Percentiles rank a stretch among this genome's conserved stretches.
Evolutionary conservation across 2,888 invertebrate genomes (phyloP).

Genomic region (Spisula solida): DNA sequence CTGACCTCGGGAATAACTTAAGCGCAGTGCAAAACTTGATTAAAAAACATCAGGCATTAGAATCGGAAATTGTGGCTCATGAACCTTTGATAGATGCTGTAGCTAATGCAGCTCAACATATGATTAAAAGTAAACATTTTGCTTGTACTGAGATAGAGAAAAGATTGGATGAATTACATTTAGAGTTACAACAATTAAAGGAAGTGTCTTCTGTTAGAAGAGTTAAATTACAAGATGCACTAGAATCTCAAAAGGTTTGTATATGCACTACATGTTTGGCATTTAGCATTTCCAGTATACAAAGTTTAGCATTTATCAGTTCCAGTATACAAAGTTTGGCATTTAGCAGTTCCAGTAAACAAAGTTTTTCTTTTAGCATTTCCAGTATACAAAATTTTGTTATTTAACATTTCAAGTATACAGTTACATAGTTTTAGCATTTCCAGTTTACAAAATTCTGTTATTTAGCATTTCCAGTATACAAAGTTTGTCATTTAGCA

Average conservation of each 20-base stretch:
- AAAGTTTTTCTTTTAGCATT: too few relatives aligned
- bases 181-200: conserved; percentile 91
- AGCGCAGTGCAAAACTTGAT: conserved; percentile 95
- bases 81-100: conserved; percentile 94
- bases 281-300: background rate
- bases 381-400: too few relatives aligned
- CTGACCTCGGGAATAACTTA: conserved; percentile 91
- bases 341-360: too few relatives aligned
- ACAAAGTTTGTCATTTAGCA: too few relatives aligned
- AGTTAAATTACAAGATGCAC: conserved; percentile 92
- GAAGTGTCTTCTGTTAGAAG: conserved; percentile 90
- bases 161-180: conserved; percentile 91
- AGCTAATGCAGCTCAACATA: conserved; percentile 92
- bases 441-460: too few relatives aligned
- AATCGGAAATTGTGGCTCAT: conserved; percentile 95
- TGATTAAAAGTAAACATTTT: conserved; percentile 95
- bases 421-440: too few relatives aligned
- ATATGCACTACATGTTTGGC: background rate
- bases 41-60: conserved; percentile 96
- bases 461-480: too few relatives aligned
- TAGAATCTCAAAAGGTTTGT: conserved; percentile 93
- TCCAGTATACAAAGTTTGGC: too few relatives aligned
- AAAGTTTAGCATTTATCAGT: too few relatives aligned
- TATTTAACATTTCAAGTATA: too few relatives aligned
- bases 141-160: conserved; percentile 92